Evolutionary conservation across 2,797 vertebrate species (phyloP).

Genomic region (Phalanger gymnotis): DNA sequence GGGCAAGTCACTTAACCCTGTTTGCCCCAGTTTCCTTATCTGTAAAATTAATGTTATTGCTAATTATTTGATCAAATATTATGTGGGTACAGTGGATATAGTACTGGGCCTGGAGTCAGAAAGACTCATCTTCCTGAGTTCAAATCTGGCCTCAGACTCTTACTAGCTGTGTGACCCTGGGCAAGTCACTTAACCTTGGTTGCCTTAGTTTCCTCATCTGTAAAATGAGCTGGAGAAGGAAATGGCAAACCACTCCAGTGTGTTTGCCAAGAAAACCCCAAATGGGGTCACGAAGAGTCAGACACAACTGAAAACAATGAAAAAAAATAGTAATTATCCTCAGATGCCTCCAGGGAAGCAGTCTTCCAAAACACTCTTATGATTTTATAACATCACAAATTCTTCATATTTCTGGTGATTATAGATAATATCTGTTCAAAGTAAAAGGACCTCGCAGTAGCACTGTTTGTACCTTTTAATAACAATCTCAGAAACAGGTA

Average conservation of each 20-base stretch:
- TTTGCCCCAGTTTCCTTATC: neutral
- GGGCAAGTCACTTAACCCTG: neutral
- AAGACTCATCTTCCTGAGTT: neutral
- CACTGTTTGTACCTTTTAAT: neutral
- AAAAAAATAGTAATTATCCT: neutral
- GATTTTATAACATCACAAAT: neutral
- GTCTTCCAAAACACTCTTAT: neutral
- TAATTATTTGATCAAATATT: neutral
- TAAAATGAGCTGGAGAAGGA: neutral
- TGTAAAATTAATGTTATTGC: too few relatives aligned
- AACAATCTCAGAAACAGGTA: neutral
- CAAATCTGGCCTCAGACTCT: neutral
- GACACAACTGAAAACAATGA: neutral
- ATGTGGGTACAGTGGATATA: neutral
- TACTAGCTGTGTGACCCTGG: neutral
- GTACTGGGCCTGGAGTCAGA: neutral
- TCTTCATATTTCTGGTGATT: neutral
- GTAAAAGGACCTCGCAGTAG: neutral
- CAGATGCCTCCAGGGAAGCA: neutral
- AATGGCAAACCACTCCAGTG: neutral
- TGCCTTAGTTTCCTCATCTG: neutral
- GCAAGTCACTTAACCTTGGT: neutral
- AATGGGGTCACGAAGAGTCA: neutral
- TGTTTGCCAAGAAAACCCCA: neutral
- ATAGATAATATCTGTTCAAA: neutral